Base-by-base conservation (phyloP, 2,888 invertebrate species). In the Agrotis exclamationis region DNA sequence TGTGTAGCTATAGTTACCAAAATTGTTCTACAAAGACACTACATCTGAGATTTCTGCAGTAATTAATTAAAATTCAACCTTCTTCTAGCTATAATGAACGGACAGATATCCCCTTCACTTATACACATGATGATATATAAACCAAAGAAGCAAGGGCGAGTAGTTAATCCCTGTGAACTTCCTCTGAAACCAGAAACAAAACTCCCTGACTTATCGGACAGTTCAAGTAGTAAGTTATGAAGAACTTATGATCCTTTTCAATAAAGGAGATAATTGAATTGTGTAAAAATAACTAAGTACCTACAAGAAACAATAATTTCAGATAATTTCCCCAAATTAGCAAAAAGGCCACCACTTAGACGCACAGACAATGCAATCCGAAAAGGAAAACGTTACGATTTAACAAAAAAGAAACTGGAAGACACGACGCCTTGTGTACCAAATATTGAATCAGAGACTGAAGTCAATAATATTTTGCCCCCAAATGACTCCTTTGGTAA, bases 91-190 rank as follows among this genome's bases (percentile, higher is more conserved):
- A 82, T 71, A 24, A 60, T 39, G 44, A 53, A 22, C 13, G 54
- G 64, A 6, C 13, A 59, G 11, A 33, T 78, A 48, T 50, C 65
- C 1, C 63, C 83, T 33, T 82, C 83, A 3, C 14, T 82, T 16
- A 64, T 77, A 47, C 45, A 77, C 47, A 39, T 62, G 18, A 82
- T 77, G 56, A 50, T 82, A 47, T 45, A 77, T 18, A 82, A 65
- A 56, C 53, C 79, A 33, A 76, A 47, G 24, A 68, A 76, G 18
- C 22, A 70, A 28, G 20, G 11, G 7, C 16, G 7, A 0, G 3
- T 13, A 11, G 3, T 16, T 11, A 2, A 1, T 58, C 47, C 18
- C 11, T 0, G 14, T 39, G 14, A 44, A 71, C 18, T 24, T 18
- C 0, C 3, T 14, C 4, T n/a, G 16, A 56, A 50, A 56, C n/a